Evolutionary conservation across 2,888 invertebrate species (phyloP).

Genomic region (Agrochola macilenta): DNA sequence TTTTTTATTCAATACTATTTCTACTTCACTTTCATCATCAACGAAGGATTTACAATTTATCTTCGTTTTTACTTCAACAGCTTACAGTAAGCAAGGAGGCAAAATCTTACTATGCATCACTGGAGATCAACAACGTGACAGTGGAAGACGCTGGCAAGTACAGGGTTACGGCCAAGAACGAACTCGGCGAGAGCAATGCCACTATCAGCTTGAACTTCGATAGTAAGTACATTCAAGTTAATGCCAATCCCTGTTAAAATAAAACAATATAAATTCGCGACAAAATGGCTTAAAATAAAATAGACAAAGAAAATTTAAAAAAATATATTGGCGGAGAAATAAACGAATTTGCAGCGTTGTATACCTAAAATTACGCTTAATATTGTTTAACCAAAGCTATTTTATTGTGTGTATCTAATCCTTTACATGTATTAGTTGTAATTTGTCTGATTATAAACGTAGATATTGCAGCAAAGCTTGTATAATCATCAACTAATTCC

Average conservation of each 20-base stretch:
- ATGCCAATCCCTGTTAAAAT: constrained; percentile 5
- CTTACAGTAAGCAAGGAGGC: constrained; percentile 97
- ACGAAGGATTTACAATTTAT: background rate
- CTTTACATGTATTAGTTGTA: constrained; percentile 75
- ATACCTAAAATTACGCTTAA: constrained; percentile 65
- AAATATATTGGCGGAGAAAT: constrained; percentile 5
- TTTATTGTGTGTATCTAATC: constrained; percentile 85
- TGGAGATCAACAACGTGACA: constrained; percentile 98
- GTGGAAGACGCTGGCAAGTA: constrained; percentile 99
- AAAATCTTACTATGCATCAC: constrained; percentile 97
- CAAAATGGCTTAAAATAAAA: constrained; percentile 15
- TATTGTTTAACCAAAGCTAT: constrained; percentile 77
- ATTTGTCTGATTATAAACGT: constrained; percentile 79
- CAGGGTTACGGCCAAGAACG: constrained; percentile 99
- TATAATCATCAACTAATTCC: constrained; percentile 87
- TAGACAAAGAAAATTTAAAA: background rate
- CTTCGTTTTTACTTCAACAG: constrained; percentile 85
- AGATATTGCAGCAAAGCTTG: constrained; percentile 88
- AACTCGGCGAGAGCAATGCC: constrained; percentile 99
- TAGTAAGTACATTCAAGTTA: constrained; percentile 93
- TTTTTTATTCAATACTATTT: background rate
- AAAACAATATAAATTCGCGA: constrained; percentile 10
- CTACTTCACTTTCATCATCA: too few relatives aligned
- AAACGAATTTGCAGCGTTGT: constrained; percentile 30
- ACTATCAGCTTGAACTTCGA: constrained; percentile 99